Evolutionary conservation across 2,113 vertebrate species (phyloP), one percentile per base, ranked within the genome.

Genomic region (Nicator chloris): DNA sequence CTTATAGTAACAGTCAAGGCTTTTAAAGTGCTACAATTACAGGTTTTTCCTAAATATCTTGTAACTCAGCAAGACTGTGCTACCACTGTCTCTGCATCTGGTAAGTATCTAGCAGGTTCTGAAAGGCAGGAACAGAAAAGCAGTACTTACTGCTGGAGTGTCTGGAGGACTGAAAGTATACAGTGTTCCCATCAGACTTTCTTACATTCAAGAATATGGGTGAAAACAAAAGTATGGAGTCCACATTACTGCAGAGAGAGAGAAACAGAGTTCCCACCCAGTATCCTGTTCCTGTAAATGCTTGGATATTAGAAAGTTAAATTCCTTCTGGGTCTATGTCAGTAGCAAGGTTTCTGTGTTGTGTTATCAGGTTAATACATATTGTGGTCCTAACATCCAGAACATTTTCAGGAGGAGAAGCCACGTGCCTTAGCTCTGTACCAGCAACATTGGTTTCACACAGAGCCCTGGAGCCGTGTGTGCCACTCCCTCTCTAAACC

Each of bases 401-500:
- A 60, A 61, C 27, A 44, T 42, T 70, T 77, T 54, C 40, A 49
- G 37, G 49, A 80, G 13, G 14, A 71, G 30, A 59, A 83, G 15
- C 19, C 1, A 0, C 1, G 0, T 40, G 24, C 15, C 57, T 71
- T 22, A 53, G 28, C 24, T 50, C 53, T 50, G 28, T 19, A 15
- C 7, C 54, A 27, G 37, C 2, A 4, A 4, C 27, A 10, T 6
- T 7, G 12, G 22, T 20, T 75, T 53, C 68, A 63, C n/a, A 13
- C 13, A 33, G 31, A 68, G 47, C 4, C 7, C 22, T n/a, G 2
- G 2, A 50, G 69, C 45, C 28, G 4, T 15, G 11, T 24, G 23
- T 6, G 23, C 28, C 61, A 15, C n/a, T 33, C 65, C 54, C 22
- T 69, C 40, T 40, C 56, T n/a, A 30, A 31, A 27, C 22, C 15